Base-by-base conservation (phyloP, 2,113 vertebrate species). In the Tauraco erythrolophus region DNA sequence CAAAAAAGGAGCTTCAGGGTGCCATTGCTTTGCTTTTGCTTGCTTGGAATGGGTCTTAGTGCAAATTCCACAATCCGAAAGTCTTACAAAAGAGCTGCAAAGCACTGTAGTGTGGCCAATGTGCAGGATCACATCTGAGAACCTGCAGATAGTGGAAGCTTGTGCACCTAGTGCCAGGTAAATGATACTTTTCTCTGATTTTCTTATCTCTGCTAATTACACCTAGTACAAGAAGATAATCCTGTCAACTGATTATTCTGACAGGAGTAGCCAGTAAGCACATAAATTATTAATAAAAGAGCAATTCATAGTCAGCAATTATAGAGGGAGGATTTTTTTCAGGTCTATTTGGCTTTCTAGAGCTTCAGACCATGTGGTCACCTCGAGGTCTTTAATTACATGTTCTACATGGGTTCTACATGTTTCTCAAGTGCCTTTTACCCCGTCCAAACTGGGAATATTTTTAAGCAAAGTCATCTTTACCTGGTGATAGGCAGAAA, bases 271-370 rank as follows among this genome's bases (percentile, higher is more conserved):
- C 33, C 1, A 5, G 61, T 82, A 85, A 60, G 17, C 33, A 35
- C 12, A 43, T 78, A 66, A 84, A 68, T 87, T 75, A 93, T 86
- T 84, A 80, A 74, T 72, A 71, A 53, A 74, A 82, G 41, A 84
- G 19, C 28, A 84, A 66, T 92, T 81, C 86, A 81, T 77, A 78
- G 9, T 54, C 76, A 84, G 60, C 72, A 91, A 12, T 94, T 95
- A 80, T 17, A 64, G 60, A 66, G 27, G 28, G 37, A 89, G 19
- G 80, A 68, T 60, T 68, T 87, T 91, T 14, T 48, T 92, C 43
- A 60, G 28, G 31, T 86, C 46, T 80, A 35, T 66, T 87, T 91
- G 48, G 27, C 18, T 91, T 93, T 89, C 39, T 89, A 75, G 70
- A 82, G 24, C 69, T 93, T 87, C 53, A 50, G 65, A 78, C 24